Base-by-base conservation (phyloP, 2,113 vertebrate genomes). In the Talpa occidentalis region DNA sequence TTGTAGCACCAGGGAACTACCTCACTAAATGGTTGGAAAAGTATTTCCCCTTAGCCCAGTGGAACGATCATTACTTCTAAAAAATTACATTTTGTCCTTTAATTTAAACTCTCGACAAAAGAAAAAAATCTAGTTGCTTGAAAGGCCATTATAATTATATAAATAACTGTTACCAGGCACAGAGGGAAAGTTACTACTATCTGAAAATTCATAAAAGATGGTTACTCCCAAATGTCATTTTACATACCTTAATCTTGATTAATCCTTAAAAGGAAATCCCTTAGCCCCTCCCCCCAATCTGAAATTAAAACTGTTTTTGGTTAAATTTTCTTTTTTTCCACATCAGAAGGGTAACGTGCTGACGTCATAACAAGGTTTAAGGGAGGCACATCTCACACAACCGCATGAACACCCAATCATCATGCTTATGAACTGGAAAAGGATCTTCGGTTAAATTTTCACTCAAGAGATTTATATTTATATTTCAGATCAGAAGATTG, bases 301-400 rank as follows among this genome's bases (percentile, higher is more conserved):
- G 72, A 96, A 91, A 84, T 92, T 78, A 84, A 69, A 95, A 80
- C n/a, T 66, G 30, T 40, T 72, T 93, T 69, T 32, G 79, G 4
- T 83, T n/a, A n/a, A n/a, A n/a, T n/a, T n/a, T n/a, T n/a, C n/a
- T n/a, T n/a, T n/a, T n/a, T n/a, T n/a, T n/a, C n/a, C n/a, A n/a
- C n/a, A n/a, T n/a, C n/a, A n/a, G n/a, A n/a, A n/a, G n/a, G n/a
- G n/a, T n/a, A n/a, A n/a, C n/a, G n/a, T n/a, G n/a, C n/a, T n/a
- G n/a, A n/a, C n/a, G n/a, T n/a, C n/a, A n/a, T n/a, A n/a, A n/a
- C n/a, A n/a, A n/a, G n/a, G n/a, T n/a, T n/a, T n/a, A n/a, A n/a
- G n/a, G n/a, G n/a, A n/a, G n/a, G n/a, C n/a, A n/a, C n/a, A n/a
- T n/a, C n/a, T n/a, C n/a, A n/a, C n/a, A n/a, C n/a, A n/a, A n/a